Conservation (phyloP, 2,797 vertebrate genomes). For the Smutsia temminckii region DNA sequence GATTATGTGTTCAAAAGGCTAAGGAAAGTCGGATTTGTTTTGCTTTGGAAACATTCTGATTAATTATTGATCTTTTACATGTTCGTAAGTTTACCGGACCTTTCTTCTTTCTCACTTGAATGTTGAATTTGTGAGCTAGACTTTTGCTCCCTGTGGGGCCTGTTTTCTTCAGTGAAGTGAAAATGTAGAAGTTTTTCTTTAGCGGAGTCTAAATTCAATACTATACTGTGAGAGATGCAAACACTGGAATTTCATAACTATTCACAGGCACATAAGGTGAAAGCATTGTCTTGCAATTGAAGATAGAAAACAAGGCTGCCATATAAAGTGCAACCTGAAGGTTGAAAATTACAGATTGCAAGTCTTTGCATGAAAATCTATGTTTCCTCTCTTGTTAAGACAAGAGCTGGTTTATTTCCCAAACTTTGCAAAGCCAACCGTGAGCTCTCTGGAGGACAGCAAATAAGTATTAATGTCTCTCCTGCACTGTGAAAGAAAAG, state of each 20-base stretch:
- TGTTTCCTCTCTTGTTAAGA: constrained; percentile 36
- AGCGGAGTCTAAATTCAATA: constrained; percentile 34
- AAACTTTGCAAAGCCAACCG: background rate
- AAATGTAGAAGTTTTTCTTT: constrained; percentile 24
- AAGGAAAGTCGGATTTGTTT: constrained; percentile 30
- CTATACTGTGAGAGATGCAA: constrained; percentile 21
- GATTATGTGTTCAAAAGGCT: background rate
- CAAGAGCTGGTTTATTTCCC: constrained; percentile 7
- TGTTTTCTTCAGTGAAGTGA: constrained; percentile 28
- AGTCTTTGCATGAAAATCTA: constrained; percentile 6
- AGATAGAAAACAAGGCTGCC: constrained; percentile 17
- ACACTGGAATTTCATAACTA: background rate
- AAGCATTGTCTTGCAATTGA: constrained; percentile 22
- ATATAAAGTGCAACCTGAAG: background rate
- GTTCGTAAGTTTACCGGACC: background rate
- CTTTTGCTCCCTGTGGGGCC: background rate
- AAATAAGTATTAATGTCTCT: background rate
- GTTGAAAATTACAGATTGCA: constrained; percentile 4
- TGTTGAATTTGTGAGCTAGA: constrained; percentile 29
- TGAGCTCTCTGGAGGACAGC: background rate
- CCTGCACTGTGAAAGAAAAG: background rate
- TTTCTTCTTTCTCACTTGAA: constrained; percentile 46
- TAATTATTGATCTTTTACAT: constrained; percentile 44
- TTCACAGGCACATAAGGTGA: constrained; percentile 38
- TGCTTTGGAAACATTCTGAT: constrained; percentile 21